phyloP scores from a whole-genome alignment of 2,797 vertebrate species.

The Ambastaia sidthimunki region DNA sequence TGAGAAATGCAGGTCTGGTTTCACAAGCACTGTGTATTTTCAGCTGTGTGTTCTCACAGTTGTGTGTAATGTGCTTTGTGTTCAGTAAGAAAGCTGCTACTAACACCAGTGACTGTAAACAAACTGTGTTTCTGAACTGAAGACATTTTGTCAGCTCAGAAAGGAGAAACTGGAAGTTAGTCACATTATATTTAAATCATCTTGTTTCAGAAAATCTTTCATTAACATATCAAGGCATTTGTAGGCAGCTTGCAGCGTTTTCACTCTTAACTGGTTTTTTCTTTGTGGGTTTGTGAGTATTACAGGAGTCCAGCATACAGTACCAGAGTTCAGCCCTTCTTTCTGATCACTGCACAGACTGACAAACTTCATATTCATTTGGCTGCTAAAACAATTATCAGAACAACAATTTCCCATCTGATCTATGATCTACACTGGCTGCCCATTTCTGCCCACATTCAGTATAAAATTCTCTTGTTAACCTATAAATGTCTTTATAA shows the following conservation, averaged over 20 bases:
- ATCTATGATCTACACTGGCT: no score
- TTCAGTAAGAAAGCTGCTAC: neutral
- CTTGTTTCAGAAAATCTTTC: neutral
- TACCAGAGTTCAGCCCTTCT: neutral
- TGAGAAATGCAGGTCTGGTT: neutral
- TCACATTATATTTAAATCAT: neutral
- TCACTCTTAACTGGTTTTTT: no score
- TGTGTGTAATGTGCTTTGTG: neutral
- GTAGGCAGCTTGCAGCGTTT: no score
- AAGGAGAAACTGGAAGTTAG: neutral
- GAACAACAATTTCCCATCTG: no score
- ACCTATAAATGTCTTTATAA: no score
- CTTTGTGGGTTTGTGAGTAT: conserved; percentile 7
- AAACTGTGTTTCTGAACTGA: neutral
- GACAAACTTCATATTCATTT: neutral
- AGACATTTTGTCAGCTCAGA: neutral
- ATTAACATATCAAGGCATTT: no score
- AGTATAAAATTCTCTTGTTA: no score
- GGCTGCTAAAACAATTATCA: no score
- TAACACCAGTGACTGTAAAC: neutral
- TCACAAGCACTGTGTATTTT: neutral
- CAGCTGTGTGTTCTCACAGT: neutral
- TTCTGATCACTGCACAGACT: neutral
- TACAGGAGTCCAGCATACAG: conserved; percentile 22
- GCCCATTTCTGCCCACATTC: no score